A percentile compares a stretch with the other conserved stretches of the same genome.
Evolutionary conservation across 2,797 vertebrate genomes (phyloP).

Genomic region (Phrynocephalus forsythii): DNA sequence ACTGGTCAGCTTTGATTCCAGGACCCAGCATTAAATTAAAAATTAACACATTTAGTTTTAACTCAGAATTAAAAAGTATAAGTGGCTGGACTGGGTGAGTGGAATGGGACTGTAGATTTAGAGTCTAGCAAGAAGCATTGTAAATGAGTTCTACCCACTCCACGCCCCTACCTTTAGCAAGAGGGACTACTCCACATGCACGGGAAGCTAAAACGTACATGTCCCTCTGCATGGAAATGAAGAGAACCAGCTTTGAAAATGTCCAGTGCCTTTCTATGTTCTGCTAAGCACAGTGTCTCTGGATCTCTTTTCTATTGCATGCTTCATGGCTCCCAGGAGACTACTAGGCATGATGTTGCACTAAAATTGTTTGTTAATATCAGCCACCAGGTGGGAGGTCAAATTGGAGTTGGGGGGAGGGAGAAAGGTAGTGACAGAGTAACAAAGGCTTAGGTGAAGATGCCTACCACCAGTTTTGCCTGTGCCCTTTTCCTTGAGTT

Average conservation of each 20-base stretch:
- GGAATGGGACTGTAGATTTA: no score
- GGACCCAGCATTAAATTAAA: not conserved
- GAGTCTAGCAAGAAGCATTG: not conserved
- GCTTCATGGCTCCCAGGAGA: not conserved
- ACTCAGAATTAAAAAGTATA: not conserved
- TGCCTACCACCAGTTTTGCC: not conserved
- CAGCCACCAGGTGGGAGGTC: not conserved
- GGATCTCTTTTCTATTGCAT: not conserved
- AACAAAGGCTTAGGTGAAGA: not conserved
- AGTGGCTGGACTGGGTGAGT: not conserved
- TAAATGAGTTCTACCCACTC: not conserved
- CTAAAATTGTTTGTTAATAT: not conserved
- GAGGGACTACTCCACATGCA: not conserved
- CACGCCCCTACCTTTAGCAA: not conserved
- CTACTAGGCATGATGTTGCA: not conserved
- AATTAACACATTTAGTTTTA: not conserved
- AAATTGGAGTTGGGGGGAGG: not conserved
- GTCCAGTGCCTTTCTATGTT: not conserved
- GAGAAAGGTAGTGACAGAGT: no score
- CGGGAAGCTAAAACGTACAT: not conserved
- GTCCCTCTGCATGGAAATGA: not conserved
- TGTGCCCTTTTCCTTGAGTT: not conserved
- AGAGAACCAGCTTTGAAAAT: not conserved
- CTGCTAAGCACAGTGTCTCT: not conserved
- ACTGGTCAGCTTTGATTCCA: not conserved